Base-by-base conservation (phyloP, 2,113 vertebrate genomes). In the Gnathonemus longibarbis region DNA sequence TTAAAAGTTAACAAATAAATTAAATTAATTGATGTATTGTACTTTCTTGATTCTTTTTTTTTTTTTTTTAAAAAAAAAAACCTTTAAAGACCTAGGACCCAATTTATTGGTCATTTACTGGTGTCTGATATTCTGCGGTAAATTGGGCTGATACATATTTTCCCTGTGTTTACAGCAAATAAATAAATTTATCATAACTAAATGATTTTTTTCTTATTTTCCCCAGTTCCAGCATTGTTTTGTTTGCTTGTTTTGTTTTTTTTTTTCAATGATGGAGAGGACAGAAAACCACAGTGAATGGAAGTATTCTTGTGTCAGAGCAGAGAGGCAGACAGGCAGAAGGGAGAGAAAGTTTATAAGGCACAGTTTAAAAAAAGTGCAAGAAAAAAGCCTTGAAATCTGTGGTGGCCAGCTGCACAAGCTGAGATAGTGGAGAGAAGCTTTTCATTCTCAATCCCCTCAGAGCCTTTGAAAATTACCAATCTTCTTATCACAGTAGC, bases 401-500 rank as follows among this genome's bases (percentile, higher is more conserved):
- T 95, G 95, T 92, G 95, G 95, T 96, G 96, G 95, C 95, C 96
- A 96, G 96, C 96, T 96, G 96, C 96, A 96, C 93, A 94, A 96
- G 95, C 93, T 94, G 94, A 96, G 96, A 96, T 96, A 96, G 96
- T 92, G 92, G 92, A 95, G 95, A 94, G 96, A 96, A 95, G 95
- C 96, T 96, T 96, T 96, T 96, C 96, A 96, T 96, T 96, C 96
- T 95, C 96, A 96, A 96, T 96, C 96, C 96, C 96, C 94, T 95
- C 95, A 96, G 96, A 96, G 96, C 94, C 96, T 96, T 96, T 96
- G 96, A 96, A 96, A 96, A 96, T 96, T 96, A 96, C 96, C 96
- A 96, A 96, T 96, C 96, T 96, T 96, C 96, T 96, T 96, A 96
- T 96, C 96, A 96, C 95, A 95, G 94, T 96, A 95, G 94, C 95